Evolutionary conservation across 2,113 vertebrate genomes (phyloP), one percentile per base, ranked within the genome.

Genomic region (Elaphurus davidianus): DNA sequence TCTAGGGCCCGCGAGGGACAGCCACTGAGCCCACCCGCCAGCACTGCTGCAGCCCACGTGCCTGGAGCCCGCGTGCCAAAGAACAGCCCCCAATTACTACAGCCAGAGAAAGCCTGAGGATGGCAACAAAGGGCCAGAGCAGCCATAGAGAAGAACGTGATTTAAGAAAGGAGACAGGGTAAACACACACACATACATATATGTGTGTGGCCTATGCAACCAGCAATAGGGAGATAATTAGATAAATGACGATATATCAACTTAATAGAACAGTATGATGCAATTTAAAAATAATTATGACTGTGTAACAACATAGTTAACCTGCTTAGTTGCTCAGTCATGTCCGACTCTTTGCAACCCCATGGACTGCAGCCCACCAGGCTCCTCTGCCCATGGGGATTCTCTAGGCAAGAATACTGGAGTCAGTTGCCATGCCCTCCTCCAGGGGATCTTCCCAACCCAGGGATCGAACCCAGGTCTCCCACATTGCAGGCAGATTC

Each of bases 261-360:
- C 45, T 47, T 62, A 54, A 79, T 43, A 95, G 60, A 84, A 5
- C 52, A 89, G 93, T 76, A 83, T 76, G 33, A 62, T 84, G 3
- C 15, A 94, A 94, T 86, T 90, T 84, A 55, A 74, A 97, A 90
- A 83, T 94, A 96, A 93, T 97, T 81, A 52, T 64, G 40, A 84
- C 64, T 59, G 36, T 54, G 14, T 59, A 88, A 21, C 55, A 87
- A 95, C 43, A 90, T 6, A 57, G 28, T 23, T 71, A 9, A n/a
- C 12, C 2, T 71, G 64, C 11, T 71, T 71, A 71, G n/a, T 71
- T 2, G 0, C 19, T 71, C 64, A 71, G 64, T 71, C 64, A 71
- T 71, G n/a, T 71, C 64, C 5, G 0, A 36, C n/a, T 71, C 64
- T 71, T 71, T 71, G 19, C n/a, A 71, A 71, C 19, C 64, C n/a